Conservation (phyloP, 1,140 invertebrate species). For the Papilio aristodemus region DNA sequence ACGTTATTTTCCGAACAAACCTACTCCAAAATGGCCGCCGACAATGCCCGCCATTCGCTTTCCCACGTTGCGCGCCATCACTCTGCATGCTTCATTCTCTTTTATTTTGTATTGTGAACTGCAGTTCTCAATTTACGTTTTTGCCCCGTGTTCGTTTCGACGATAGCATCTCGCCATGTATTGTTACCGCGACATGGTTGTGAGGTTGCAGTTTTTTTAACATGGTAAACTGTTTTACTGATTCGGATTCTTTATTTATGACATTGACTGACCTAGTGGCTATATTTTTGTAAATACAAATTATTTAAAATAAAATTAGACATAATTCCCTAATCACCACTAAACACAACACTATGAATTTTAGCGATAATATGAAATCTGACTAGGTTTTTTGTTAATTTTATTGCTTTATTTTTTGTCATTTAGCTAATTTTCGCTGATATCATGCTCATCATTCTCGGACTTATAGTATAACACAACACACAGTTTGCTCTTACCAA, state of each 20-base stretch:
- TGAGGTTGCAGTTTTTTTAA: not conserved
- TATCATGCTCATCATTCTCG: constrained; percentile 57
- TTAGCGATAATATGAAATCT: too few species aligned
- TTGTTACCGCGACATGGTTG: constrained; percentile 33
- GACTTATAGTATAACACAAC: constrained; percentile 41
- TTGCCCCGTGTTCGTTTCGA: constrained; percentile 44
- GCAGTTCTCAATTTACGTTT: constrained; percentile 63
- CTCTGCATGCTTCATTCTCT: constrained; percentile 70
- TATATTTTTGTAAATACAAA: too few species aligned
- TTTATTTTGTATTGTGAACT: constrained; percentile 72
- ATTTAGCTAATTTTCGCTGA: too few species aligned
- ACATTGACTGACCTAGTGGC: not conserved
- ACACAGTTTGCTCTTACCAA: constrained; percentile 50
- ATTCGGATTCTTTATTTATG: not conserved
- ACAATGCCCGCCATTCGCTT: constrained; percentile 73
- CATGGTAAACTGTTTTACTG: not conserved
- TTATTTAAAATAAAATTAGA: too few species aligned
- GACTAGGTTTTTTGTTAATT: too few species aligned
- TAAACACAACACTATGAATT: too few species aligned
- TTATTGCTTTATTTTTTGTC: not conserved
- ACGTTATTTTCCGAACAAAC: constrained; percentile 69
- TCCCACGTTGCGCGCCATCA: constrained; percentile 74
- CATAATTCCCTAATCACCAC: too few species aligned
- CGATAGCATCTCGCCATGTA: constrained; percentile 41
- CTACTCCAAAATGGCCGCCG: constrained; percentile 73